These are phyloP conservation scores for Scolopax mira DNA, from an alignment of 2,113 vertebrate species.

Conservation along the genomic window DNA sequence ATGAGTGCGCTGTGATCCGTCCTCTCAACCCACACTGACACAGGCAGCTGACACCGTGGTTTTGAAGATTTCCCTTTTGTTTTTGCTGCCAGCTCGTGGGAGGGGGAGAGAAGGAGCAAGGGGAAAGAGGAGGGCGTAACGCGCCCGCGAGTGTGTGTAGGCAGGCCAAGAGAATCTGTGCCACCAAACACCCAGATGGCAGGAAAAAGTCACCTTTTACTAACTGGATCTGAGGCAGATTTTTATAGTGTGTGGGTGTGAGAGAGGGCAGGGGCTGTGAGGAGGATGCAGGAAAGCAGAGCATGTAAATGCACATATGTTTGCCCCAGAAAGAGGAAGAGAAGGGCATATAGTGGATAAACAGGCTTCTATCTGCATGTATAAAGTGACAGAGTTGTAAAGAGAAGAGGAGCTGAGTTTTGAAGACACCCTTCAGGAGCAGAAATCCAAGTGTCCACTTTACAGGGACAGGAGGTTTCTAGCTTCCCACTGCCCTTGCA, in stretches of 20 bases:
- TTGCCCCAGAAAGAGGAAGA: too few relatives aligned
- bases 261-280: slow-evolving; percentile 34
- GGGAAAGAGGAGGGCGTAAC: neutral
- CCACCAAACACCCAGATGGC: slow-evolving; percentile 55
- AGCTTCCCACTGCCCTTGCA: neutral
- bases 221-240: slow-evolving; percentile 40
- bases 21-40: slow-evolving; percentile 64
- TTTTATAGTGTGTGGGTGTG: slow-evolving; percentile 6
- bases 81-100: slow-evolving; percentile 54
- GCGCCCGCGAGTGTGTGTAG: neutral
- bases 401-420: neutral
- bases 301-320: neutral
- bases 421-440: neutral
- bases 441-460: neutral
- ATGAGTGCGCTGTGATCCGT: slow-evolving; percentile 46
- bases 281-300: slow-evolving; percentile 25
- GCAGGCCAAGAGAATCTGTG: slow-evolving; percentile 64
- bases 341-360: neutral
- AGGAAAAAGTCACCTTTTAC: slow-evolving; percentile 65
- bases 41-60: slow-evolving; percentile 57
- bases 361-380: neutral
- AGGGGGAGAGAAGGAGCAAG: slow-evolving; percentile 38
- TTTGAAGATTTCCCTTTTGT: slow-evolving; percentile 61
- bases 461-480: neutral
- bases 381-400: neutral